Evolutionary conservation across 2,888 invertebrate genomes (phyloP), one percentile per base, ranked within the genome.

Genomic region (Laothoe populi): DNA sequence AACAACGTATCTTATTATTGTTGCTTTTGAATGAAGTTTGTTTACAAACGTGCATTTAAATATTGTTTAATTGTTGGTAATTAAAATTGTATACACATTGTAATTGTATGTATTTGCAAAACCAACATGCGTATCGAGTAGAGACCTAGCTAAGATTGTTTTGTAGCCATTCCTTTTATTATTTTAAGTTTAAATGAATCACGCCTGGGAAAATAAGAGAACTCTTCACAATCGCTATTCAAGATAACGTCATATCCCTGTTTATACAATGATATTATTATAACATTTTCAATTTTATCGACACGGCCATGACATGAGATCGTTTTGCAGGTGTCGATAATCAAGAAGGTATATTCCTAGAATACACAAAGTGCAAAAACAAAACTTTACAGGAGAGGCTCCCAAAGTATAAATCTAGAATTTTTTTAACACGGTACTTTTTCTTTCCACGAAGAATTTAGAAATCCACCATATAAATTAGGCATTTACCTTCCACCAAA

Each of bases 1-100:
- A 64, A 74, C 63, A 72, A 69, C 64, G 62, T 65, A 63, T 64
- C 64, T 60, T 60, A 59, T 65, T 68, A 72, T 71, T 73, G 70
- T 72, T 78, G 73, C 67, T 70, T 58, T 62, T 65, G 60, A 45
- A 59, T 60, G 38, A 45, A 31, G 5, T 19, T 19, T 53, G 53
- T 53, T 53, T 53, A 53, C 35, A 53, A 53, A 53, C 35, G 16
- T 11, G 35, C 10, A 19, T 19, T 53, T 35, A 11, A 31, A 31
- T 44, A 44, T 19, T 44, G 16, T 19, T 44, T 19, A 44, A 19
- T 44, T 19, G 26, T 16, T 26, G 16, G 16, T 26, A 31, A 49
- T 35, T 53, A 19, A 48, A 5, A 4, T 31, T 31, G 31, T 53
- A 0, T 19, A 2, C n/a, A n/a, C 23, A 13, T 3, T 4, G 35